Base-by-base conservation (phyloP, 1,140 invertebrate species). In the Neoseiulus cucumeris region DNA sequence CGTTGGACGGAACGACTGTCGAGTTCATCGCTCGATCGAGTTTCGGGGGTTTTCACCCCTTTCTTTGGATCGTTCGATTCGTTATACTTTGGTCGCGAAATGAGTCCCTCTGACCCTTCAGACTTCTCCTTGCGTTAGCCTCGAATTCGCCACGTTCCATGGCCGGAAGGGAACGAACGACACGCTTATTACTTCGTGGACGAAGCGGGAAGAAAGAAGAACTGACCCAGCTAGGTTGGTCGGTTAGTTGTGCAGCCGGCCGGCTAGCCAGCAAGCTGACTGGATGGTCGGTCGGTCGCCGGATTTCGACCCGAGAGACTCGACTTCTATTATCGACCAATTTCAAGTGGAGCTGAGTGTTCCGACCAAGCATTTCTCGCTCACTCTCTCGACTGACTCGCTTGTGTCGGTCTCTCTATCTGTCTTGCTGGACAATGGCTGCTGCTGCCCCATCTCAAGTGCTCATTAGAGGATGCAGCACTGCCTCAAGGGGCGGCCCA, bases 301-400 rank as follows among this genome's bases (percentile, higher is more conserved):
- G 33, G 33, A 39, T 39, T 39, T 39, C 33, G 33, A 29, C 51
- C 51, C 51, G 25, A 29, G 51, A 59, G 51, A 59, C 51, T 20
- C 14, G 51, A 59, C 51, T 59, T 33, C 51, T 59, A 59, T 59
- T 59, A 59, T 59, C 51, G 51, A 59, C 51, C 51, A 59, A 59
- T 59, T 59, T 59, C 51, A 59, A 59, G 51, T 59, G 51, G 51
- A 59, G 51, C 25, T 22, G 28, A 59, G 22, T 25, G 22, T 25
- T 25, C 22, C 51, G 25, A 17, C 25, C 51, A 14, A 25, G 51
- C 51, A 59, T 25, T 59, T 59, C 14, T 33, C 33, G 51, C 2
- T 25, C 51, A 33, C 22, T 14, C n/a, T n/a, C n/a, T n/a, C 22
- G 14, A 1, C 51, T 33, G 25, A 17, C 1, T 33, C 14, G 51